Evolutionary conservation across 2,888 invertebrate genomes (phyloP), one percentile per base, ranked within the genome.

Genomic region (Tenthredo amoena): DNA sequence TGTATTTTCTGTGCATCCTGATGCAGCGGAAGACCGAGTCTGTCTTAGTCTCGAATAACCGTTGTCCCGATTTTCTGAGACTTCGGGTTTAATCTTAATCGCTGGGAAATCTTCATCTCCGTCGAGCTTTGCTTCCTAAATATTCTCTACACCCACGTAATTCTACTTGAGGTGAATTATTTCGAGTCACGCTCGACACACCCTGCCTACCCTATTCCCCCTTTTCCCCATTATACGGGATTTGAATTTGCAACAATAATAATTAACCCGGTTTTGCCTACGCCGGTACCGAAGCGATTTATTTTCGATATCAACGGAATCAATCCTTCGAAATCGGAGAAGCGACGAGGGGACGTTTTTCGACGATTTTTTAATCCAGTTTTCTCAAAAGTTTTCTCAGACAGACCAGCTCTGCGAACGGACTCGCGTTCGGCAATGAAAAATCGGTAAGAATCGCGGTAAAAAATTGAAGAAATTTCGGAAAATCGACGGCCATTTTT

Each of bases 121-220:
- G 1, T 1, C 0, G 12, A 3, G 26, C 68, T 68, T 68, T 34
- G 26, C 18, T 6, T 31, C 1, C 34, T 18, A 68, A 68, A 68
- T 34, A 68, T 68, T 68, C 34, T 34, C 34, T 68, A 34, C 34
- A 68, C 68, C 15, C 68, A 34, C 68, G 68, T 68, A 34, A 68
- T 68, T 34, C 68, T 18, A 34, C 68, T 68, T 34, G 68, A 68
- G 18, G 15, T 68, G 34, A 68, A 68, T 68, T 68, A 68, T 68
- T 68, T 68, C 68, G 34, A 68, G 68, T 31, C 68, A 68, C 68
- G 68, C 34, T 4, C 34, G 68, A 34, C 68, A 68, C 68, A 34
- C 31, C 34, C 18, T 26, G 3, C 10, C 26, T 21, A 12, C 7
- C 18, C 34, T 26, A 0, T 34, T 34, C 26, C 68, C 26, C 68